Evolutionary conservation across 30 jellyfish, hydroid and myxozoan genomes (phyloP), one percentile per base, ranked within the genome.

Genomic region (Aurelia coerulea): DNA sequence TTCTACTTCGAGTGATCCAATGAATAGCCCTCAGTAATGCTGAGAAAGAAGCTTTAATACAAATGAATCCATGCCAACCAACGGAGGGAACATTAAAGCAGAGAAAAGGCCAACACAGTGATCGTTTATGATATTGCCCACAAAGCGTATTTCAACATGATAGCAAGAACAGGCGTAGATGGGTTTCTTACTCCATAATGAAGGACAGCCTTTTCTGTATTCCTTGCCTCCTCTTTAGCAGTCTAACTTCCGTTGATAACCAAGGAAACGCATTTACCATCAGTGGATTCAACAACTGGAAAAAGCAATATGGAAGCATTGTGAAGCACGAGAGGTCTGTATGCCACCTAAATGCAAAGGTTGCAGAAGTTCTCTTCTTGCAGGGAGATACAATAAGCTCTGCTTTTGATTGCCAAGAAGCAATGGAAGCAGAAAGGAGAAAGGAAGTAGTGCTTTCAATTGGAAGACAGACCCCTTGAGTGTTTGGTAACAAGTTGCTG

Each of bases 231-330:
- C 83, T 80, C 67, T 67, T 67, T 80, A 42, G 83, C 83, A 68
- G 29, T 80, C 73, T 74, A 68, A 39, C 83, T 15, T 80, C 81
- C 82, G 53, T 19, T 62, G 90, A 79, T 65, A 62, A 23, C 78
- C 87, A 76, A 49, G 87, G 81, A 34, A 78, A 78, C 39, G 88
- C 88, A 78, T 78, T 78, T 80, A 71, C 85, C 78, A 31, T 68
- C 65, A 52, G 78, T 67, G 87, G 92, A 52, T 82, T 82, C 85
- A 49, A 23, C 78, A 82, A 67, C 78, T 82, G 92, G 92, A 82
- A 82, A 69, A 82, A 68, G 79, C 92, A 82, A 82, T 82, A 68
- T 70, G 92, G 77, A 82, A 68, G 85, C 92, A 71, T 82, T 71
- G 77, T 68, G 54, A 82, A 82, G 79, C 92, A 82, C 52, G 86